Evolutionary conservation across 2,113 vertebrate species (phyloP).

Genomic region (Onychostoma macrolepis): DNA sequence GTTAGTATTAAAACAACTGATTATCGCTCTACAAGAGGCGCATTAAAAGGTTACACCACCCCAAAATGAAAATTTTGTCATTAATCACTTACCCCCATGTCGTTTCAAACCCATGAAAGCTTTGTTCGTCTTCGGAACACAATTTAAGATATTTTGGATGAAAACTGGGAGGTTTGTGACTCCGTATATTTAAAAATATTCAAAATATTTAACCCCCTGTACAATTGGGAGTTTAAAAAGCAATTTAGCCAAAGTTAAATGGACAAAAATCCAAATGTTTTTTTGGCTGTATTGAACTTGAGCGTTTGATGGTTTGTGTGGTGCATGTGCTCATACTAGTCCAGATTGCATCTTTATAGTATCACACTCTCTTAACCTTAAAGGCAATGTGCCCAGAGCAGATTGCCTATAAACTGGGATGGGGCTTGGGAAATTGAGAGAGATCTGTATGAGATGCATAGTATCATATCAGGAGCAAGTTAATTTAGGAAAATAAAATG

Average conservation of each 20-base stretch:
- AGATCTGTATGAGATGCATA: not conserved
- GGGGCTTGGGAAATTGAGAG: slow-evolving; percentile 6
- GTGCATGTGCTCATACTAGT: not conserved
- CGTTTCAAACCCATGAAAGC: no score
- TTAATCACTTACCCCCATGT: no score
- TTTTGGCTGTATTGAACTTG: not conserved
- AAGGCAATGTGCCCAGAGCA: not conserved
- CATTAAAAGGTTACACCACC: no score
- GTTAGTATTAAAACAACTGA: no score
- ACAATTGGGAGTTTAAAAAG: not conserved
- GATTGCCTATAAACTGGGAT: slow-evolving; percentile 29
- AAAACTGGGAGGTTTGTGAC: no score
- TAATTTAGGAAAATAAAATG: not conserved
- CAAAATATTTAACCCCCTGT: no score
- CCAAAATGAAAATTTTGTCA: no score
- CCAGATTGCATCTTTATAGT: not conserved
- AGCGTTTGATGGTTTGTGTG: not conserved
- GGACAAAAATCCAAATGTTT: not conserved
- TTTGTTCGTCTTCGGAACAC: no score
- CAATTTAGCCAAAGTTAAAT: not conserved
- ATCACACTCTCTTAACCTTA: not conserved
- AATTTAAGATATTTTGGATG: no score
- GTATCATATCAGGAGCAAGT: not conserved
- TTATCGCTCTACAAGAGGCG: no score
- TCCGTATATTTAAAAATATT: no score